A percentile compares a stretch with the other conserved stretches of the same genome.
Evolutionary conservation across 2,888 invertebrate species (phyloP).

Genomic region (Melieria picta): DNA sequence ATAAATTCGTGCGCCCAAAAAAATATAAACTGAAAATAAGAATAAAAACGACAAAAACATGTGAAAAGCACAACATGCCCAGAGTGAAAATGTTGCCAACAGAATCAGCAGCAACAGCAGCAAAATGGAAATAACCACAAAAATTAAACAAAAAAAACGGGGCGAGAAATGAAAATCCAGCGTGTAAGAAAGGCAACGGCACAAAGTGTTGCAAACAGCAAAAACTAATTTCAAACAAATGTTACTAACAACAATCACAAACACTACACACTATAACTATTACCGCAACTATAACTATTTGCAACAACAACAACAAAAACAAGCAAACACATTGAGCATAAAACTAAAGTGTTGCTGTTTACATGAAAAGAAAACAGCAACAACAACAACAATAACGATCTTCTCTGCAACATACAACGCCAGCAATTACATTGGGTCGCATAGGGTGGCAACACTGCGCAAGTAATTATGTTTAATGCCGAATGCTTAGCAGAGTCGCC

Average conservation of each 20-base stretch:
- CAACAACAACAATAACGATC: conserved; percentile 8
- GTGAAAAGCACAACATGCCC: too few relatives aligned
- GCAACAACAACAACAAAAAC: conserved; percentile 22
- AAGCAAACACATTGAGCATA: conserved; percentile 18
- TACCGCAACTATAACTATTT: not conserved
- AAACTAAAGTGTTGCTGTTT: conserved; percentile 27
- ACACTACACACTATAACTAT: conserved; percentile 16
- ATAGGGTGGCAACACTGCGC: conserved; percentile 25
- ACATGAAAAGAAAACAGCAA: conserved; percentile 6
- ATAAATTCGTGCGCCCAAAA: too few relatives aligned
- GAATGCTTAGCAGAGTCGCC: conserved; percentile 31
- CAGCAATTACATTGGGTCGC: not conserved
- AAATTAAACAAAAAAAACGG: not conserved
- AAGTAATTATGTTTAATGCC: conserved; percentile 27
- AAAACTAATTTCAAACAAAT: conserved; percentile 29
- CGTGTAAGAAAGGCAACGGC: not conserved
- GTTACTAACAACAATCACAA: conserved; percentile 33
- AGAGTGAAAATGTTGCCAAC: not conserved
- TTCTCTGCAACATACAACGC: not conserved
- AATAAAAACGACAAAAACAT: too few relatives aligned
- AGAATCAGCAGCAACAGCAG: not conserved
- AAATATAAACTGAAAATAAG: too few relatives aligned
- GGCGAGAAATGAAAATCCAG: not conserved
- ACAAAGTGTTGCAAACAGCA: conserved; percentile 26
- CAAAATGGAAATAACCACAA: conserved; percentile 2